A percentile compares a stretch with the other conserved stretches of the same genome.
These are phyloP conservation scores for Drosophila lowei DNA, from an alignment of 1,140 invertebrate species.

Conservation along the genomic window DNA sequence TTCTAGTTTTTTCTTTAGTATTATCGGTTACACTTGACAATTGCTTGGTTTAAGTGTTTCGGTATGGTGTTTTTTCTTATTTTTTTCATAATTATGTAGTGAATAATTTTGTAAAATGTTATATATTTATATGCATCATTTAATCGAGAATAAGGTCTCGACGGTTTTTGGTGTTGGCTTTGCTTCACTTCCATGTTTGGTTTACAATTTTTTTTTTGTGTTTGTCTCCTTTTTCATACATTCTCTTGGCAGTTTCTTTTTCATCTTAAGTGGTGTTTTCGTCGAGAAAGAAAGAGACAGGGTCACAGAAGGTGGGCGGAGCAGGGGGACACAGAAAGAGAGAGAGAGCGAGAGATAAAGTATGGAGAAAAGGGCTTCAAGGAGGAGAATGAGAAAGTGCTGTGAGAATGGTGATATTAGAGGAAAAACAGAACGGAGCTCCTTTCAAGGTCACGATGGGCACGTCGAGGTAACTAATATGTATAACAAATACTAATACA, in stretches of 20 bases:
- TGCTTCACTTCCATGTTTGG: slow-evolving; percentile 11
- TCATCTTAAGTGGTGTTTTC: slow-evolving; percentile 52
- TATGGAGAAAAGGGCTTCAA: neutral
- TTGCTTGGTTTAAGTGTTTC: slow-evolving; percentile 9
- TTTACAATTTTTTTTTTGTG: slow-evolving; percentile 19
- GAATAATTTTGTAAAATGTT: slow-evolving; percentile 23
- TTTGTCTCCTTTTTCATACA: slow-evolving; percentile 11
- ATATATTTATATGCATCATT: slow-evolving; percentile 24
- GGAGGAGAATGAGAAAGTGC: too few relatives aligned
- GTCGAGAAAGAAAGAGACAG: slow-evolving; percentile 30
- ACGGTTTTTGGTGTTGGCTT: slow-evolving; percentile 38
- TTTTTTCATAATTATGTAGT: slow-evolving; percentile 1
- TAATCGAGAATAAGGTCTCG: slow-evolving; percentile 46
- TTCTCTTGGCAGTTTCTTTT: slow-evolving; percentile 67
- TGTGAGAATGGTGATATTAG: neutral
- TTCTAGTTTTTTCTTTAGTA: slow-evolving; percentile 13
- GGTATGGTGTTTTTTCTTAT: neutral
- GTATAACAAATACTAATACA: slow-evolving; percentile 31
- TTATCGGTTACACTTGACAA: slow-evolving; percentile 33
- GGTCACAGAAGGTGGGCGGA: slow-evolving; percentile 6
- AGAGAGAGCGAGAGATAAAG: slow-evolving; percentile 12
- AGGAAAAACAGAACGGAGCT: neutral
- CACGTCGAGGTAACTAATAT: slow-evolving; percentile 55
- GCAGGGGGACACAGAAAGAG: slow-evolving; percentile 9
- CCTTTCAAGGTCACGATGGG: slow-evolving; percentile 23